Percentiles rank a stretch among this genome's conserved stretches.
These are phyloP conservation scores for Zootoca vivipara DNA, from an alignment of 2,113 vertebrate species.

Conservation along the genomic window DNA sequence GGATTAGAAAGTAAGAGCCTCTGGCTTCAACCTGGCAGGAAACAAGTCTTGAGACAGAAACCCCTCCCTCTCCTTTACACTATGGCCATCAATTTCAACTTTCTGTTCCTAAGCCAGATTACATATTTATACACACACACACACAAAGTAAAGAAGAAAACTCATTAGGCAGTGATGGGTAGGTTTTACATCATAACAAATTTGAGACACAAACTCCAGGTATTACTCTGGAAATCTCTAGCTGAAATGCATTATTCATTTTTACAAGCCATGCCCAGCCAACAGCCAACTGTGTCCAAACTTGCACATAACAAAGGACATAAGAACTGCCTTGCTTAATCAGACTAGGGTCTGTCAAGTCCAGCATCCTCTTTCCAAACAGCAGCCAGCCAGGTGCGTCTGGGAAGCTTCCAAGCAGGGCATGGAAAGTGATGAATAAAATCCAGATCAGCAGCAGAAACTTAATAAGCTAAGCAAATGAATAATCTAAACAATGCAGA, in stretches of 20 bases:
- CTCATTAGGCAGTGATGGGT: not conserved
- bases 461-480: not conserved
- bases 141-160: not conserved
- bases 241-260: not conserved
- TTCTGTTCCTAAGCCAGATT: not conserved
- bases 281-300: not conserved
- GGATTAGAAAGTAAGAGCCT: slow-evolving; percentile 9
- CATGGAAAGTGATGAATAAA: not conserved
- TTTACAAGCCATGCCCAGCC: not conserved
- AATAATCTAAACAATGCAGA: not conserved
- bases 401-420: not conserved
- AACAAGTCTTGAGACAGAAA: not conserved
- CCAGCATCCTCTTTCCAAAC: not conserved
- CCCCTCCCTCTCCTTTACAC: not conserved
- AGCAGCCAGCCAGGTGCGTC: not conserved
- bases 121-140: not conserved
- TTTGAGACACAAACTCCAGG: not conserved
- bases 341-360: not conserved
- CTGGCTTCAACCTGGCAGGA: slow-evolving; percentile 22
- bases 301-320: not conserved
- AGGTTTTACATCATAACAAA: not conserved
- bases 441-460: not conserved
- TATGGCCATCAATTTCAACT: not conserved
- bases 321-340: not conserved
- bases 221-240: not conserved